Evolutionary conservation across 35 echinoderm and acorn worm genomes (phyloP), one percentile per base, ranked within the genome.

Genomic region (Patiria miniata): DNA sequence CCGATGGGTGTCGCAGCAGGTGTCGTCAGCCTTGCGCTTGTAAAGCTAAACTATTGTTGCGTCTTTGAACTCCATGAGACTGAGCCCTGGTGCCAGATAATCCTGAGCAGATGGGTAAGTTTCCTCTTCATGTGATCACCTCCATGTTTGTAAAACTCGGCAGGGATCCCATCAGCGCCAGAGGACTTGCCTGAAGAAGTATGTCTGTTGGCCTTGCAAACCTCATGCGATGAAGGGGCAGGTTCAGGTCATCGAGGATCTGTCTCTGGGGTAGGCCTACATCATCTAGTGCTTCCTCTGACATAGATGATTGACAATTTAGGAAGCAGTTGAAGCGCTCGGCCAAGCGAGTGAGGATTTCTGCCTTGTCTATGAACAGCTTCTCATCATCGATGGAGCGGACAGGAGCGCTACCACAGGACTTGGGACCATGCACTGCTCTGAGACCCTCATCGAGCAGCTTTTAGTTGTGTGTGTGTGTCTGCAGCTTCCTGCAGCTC

Each of bases 41-140:
- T 78, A 91, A 3, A 86, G 32, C 36, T 86, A 83, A 28, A 86
- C 37, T 26, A 91, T 78, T 52, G 68, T 34, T 28, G 40, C 52
- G 73, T 91, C 82, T 79, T 91, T 86, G 7, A 91, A 79, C 26
- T 91, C 65, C 69, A 86, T 40, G 89, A 83, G 21, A 86, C 39
- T 52, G 28, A 15, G 29, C 44, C 82, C 33, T 91, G 26, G 0
- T 79, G 37, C 89, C 83, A 86, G 52, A 91, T 91, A 7, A 40
- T 16, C 65, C 56, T 19, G 47, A 91, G 86, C 18, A 91, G 89
- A 19, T 85, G 21, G n/a, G 81, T 68, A 12, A 91, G 39, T 26
- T 83, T 77, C 68, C 52, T 19, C 23, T 37, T 79, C 2, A 85
- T 36, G 16, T 2, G 19, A 28, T 16, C n/a, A 50, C 82, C 82